Percentiles rank a stretch among this genome's conserved stretches.
These are phyloP conservation scores for Cylindroiulus punctatus DNA, from an alignment of 2,888 invertebrate species.

Conservation along the genomic window DNA sequence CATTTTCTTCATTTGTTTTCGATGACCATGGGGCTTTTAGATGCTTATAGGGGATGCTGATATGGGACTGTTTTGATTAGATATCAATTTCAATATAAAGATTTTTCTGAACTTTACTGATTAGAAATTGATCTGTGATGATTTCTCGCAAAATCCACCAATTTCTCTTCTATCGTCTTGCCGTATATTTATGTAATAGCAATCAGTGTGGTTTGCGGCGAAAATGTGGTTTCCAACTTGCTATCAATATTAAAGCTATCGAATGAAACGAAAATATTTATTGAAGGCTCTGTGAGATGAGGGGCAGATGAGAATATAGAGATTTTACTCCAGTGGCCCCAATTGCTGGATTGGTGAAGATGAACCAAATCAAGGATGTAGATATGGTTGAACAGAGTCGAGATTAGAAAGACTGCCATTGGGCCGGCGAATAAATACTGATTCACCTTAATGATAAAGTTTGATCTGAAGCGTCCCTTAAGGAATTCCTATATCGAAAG, in stretches of 20 bases:
- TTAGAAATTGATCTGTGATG: background rate
- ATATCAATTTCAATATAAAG: too few relatives aligned
- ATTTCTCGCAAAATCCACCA: background rate
- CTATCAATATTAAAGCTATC: slow-evolving; percentile 21
- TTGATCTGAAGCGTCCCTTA: background rate
- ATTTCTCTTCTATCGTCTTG: background rate
- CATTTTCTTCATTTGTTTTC: background rate
- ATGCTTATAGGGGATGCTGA: too few relatives aligned
- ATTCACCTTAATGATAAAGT: slow-evolving; percentile 25
- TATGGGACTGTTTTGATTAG: too few relatives aligned
- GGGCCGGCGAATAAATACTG: background rate
- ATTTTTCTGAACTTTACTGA: background rate
- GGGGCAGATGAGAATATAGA: slow-evolving; percentile 13
- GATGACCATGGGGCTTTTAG: background rate
- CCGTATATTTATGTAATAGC: background rate
- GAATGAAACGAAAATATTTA: slow-evolving; percentile 38
- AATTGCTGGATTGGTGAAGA: background rate
- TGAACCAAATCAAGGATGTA: background rate
- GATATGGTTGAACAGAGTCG: background rate
- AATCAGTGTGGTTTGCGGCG: background rate
- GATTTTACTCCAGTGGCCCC: slow-evolving; percentile 3
- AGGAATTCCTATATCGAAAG: background rate
- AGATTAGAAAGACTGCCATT: background rate
- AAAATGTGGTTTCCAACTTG: background rate
- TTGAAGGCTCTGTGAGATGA: background rate